Percentiles rank a stretch among this genome's conserved stretches.
Evolutionary conservation across 2,888 invertebrate species (phyloP).

Genomic region (Galeopsomyia nigrocyanea): DNA sequence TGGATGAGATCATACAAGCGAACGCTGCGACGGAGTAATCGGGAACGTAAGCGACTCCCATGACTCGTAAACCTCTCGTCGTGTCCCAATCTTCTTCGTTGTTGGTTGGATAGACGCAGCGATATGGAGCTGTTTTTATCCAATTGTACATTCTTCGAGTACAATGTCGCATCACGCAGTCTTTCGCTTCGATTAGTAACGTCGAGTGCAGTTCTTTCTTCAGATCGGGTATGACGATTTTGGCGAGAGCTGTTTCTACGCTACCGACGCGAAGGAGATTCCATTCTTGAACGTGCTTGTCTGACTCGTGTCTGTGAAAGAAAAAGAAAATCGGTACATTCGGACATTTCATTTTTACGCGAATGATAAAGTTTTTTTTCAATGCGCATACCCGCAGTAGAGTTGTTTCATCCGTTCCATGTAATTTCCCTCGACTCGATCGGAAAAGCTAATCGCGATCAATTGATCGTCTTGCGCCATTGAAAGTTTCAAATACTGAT

Average conservation of each 20-base stretch:
- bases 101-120: conserved; percentile 76
- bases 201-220: conserved; percentile 86
- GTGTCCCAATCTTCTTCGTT: conserved; percentile 90
- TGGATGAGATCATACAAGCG: conserved; percentile 86
- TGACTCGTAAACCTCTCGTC: conserved; percentile 85
- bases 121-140: conserved; percentile 89
- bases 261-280: conserved; percentile 90
- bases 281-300: conserved; percentile 95
- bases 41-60: conserved; percentile 90
- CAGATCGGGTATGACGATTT: conserved; percentile 91
- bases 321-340: too few relatives aligned
- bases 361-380: too few relatives aligned
- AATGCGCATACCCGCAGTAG: too few relatives aligned
- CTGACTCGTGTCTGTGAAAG: conserved; percentile 91
- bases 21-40: conserved; percentile 89
- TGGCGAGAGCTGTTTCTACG: conserved; percentile 87
- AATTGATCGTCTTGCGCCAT: conserved; percentile 88
- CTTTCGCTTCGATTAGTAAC: conserved; percentile 88
- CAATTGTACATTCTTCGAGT: conserved; percentile 91
- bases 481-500: conserved; percentile 88
- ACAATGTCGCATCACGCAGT: conserved; percentile 85
- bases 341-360: too few relatives aligned
- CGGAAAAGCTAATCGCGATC: conserved; percentile 72
- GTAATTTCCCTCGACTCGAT: conserved; percentile 71
- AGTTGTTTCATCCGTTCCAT: too few relatives aligned